Percentiles rank a stretch among this genome's conserved stretches.
Conservation (phyloP, 2,113 vertebrate genomes). For the Mugil cephalus region DNA sequence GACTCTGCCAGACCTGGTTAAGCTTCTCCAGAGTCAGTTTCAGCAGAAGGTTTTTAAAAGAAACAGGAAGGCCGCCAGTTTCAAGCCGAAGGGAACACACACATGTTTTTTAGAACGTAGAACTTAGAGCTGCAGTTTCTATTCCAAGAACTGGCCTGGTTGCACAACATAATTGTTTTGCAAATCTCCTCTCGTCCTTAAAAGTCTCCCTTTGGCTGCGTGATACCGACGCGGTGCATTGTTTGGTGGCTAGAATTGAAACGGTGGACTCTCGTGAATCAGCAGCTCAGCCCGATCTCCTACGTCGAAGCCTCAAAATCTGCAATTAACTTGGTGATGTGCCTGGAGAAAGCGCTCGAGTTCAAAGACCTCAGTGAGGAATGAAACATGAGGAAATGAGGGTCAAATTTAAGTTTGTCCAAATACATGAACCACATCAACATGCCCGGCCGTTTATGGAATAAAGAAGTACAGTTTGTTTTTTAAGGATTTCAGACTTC, state of each 20-base stretch:
- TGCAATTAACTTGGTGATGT: background rate
- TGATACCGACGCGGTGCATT: too few relatives aligned
- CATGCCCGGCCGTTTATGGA: background rate
- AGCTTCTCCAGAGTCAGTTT: constrained; percentile 40
- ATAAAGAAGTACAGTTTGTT: constrained; percentile 1
- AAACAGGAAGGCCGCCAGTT: constrained; percentile 43
- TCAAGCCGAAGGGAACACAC: constrained; percentile 20
- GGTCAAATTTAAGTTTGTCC: too few relatives aligned
- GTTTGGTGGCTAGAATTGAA: too few relatives aligned
- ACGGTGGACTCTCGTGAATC: too few relatives aligned
- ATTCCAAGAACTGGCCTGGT: constrained; percentile 44
- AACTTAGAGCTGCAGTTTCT: constrained; percentile 22
- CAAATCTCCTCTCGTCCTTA: constrained; percentile 7
- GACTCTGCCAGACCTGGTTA: constrained; percentile 42
- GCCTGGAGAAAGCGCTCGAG: background rate
- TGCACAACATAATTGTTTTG: constrained; percentile 34
- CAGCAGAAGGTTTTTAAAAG: constrained; percentile 53
- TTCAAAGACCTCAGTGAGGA: background rate
- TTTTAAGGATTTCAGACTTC: background rate
- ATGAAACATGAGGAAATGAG: too few relatives aligned
- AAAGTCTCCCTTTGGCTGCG: too few relatives aligned
- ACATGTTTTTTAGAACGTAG: background rate
- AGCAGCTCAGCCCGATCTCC: too few relatives aligned
- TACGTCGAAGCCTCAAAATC: constrained; percentile 4
- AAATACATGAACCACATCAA: background rate